Evolutionary conservation across 2,113 vertebrate species (phyloP).

Genomic region (Melanerpes aurifrons): DNA sequence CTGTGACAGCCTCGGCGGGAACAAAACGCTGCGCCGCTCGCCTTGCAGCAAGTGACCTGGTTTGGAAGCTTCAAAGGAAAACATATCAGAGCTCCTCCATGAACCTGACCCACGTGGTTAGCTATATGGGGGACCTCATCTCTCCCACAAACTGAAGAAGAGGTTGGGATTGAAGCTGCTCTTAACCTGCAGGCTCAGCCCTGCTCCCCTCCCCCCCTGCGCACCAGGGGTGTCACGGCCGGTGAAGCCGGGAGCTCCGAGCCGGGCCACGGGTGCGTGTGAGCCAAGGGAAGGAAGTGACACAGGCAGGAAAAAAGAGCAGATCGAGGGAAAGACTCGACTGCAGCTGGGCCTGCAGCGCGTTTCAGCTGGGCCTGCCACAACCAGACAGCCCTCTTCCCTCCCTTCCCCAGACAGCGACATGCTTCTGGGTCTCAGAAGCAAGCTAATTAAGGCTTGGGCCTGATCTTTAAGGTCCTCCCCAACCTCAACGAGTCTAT

Average conservation of each 20-base stretch:
- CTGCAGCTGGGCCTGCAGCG: conserved; percentile 55
- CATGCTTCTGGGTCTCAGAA: rapidly evolving
- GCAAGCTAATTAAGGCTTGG: neutral
- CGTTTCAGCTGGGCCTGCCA: neutral
- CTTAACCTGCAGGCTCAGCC: neutral
- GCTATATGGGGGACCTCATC: neutral
- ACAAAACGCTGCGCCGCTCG: neutral
- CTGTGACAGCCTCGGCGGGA: neutral
- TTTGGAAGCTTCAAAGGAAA: neutral
- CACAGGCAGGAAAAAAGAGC: conserved; percentile 77
- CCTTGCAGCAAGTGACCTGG: neutral
- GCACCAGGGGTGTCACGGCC: conserved; percentile 1
- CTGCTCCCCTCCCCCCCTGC: neutral
- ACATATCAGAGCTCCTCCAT: neutral
- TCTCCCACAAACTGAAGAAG: rapidly evolving
- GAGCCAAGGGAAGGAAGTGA: conserved; percentile 83
- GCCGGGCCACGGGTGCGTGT: conserved; percentile 6
- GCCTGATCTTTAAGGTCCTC: too few relatives aligned
- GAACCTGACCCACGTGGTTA: rapidly evolving
- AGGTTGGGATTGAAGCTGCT: neutral
- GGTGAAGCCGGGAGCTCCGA: neutral
- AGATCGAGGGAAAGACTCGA: conserved; percentile 68
- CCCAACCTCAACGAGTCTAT: too few relatives aligned
- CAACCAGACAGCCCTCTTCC: neutral
- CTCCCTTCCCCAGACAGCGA: rapidly evolving